A percentile compares a stretch with the other conserved stretches of the same genome.
phyloP scores from a whole-genome alignment of 2,113 vertebrate species.

The Genyomyrus donnyi region DNA sequence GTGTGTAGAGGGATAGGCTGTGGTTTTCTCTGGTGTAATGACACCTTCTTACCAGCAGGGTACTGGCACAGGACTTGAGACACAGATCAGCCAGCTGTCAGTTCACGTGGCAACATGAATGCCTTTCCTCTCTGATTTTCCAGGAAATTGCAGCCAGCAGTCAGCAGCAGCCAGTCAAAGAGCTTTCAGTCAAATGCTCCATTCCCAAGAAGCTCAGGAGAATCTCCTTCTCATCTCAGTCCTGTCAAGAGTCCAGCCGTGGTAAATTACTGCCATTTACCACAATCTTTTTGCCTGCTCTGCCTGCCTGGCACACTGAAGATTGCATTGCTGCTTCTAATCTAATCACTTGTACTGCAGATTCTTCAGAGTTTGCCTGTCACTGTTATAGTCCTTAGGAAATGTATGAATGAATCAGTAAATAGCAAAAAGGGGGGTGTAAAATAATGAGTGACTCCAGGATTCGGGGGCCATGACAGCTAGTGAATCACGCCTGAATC shows the following conservation, averaged over 20 bases:
- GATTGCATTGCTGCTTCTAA: background rate
- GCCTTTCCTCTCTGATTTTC: constrained; percentile 33
- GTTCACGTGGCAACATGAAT: background rate
- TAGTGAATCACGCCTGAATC: background rate
- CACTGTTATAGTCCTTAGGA: background rate
- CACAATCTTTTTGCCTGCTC: constrained; percentile 20
- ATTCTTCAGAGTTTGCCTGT: background rate
- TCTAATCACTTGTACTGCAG: background rate
- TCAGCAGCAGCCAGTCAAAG: constrained; percentile 56
- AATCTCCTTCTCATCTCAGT: constrained; percentile 62
- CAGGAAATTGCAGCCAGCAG: constrained; percentile 61
- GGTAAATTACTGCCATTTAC: constrained; percentile 47
- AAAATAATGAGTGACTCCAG: background rate
- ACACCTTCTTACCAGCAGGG: background rate
- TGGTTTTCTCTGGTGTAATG: background rate
- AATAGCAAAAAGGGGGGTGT: background rate
- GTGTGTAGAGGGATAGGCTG: background rate
- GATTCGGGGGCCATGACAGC: background rate
- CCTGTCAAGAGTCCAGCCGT: constrained; percentile 59
- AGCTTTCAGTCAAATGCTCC: constrained; percentile 60
- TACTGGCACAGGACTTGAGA: background rate
- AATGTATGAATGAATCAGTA: background rate
- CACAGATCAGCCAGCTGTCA: background rate
- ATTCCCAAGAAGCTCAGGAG: constrained; percentile 59
- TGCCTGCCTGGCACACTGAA: background rate